Percentiles rank a stretch among this genome's conserved stretches.
phyloP scores from a whole-genome alignment of 2,797 vertebrate genomes.

The Oreochromis mossambicus region DNA sequence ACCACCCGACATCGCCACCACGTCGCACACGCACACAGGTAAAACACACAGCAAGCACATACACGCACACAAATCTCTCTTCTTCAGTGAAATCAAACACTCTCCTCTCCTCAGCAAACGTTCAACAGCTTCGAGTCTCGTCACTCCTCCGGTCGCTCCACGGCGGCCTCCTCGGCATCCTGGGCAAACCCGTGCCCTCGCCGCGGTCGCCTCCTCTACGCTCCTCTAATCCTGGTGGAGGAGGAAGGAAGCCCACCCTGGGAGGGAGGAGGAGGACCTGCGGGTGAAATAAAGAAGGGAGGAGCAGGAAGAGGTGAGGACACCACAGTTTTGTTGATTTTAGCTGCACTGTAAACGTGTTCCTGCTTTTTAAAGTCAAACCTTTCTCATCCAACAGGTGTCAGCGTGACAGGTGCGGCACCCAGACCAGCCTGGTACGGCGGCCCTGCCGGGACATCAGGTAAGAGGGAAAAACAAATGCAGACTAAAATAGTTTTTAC shows the following conservation, averaged over 20 bases:
- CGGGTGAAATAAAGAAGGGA: conserved; percentile 43
- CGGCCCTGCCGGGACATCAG: conserved; percentile 38
- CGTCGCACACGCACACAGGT: conserved; percentile 31
- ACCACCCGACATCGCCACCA: conserved; percentile 73
- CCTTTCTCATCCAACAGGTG: conserved; percentile 20
- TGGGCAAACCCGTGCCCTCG: conserved; percentile 82
- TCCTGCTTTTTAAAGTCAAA: neutral
- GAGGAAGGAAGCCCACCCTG: conserved; percentile 62
- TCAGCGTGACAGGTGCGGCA: conserved; percentile 45
- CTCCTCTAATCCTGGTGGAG: conserved; percentile 85
- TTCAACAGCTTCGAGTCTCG: conserved; percentile 39
- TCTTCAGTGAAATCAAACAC: neutral
- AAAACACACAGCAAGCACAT: neutral
- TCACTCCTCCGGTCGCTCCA: conserved; percentile 46
- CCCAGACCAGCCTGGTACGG: conserved; percentile 62
- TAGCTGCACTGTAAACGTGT: accelerated
- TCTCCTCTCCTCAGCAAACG: neutral
- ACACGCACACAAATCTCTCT: neutral
- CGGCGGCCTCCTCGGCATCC: conserved; percentile 67
- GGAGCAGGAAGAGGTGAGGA: conserved; percentile 50
- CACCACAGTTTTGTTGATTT: neutral
- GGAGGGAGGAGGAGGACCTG: conserved; percentile 39
- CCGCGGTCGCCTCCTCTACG: conserved; percentile 82
- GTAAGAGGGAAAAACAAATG: neutral
- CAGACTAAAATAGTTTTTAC: neutral